Conservation (phyloP, 2,888 invertebrate species). For the Sarcophaga caerulescens region DNA sequence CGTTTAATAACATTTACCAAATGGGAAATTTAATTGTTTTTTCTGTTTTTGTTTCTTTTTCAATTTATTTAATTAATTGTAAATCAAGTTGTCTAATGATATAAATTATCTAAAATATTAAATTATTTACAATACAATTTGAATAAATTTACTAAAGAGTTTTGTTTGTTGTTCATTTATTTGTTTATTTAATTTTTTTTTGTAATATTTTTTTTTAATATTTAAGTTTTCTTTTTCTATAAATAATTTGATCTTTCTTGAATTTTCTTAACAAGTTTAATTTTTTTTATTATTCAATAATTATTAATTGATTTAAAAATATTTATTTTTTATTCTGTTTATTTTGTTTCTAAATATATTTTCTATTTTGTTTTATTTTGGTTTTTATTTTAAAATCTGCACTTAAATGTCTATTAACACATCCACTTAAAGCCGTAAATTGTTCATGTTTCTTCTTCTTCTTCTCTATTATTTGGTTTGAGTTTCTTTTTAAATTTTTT, state of each 20-base stretch:
- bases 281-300: conserved; percentile 9
- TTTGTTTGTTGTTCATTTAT: conserved; percentile 9
- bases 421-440: conserved; percentile 67
- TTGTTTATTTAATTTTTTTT: not conserved
- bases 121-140: conserved; percentile 28
- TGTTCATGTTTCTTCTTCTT: conserved; percentile 32
- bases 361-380: not conserved
- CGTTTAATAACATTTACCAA: conserved; percentile 21
- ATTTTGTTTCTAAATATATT: conserved; percentile 2
- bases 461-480: conserved; percentile 17
- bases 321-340: conserved; percentile 3
- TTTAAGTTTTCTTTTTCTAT: conserved; percentile 37
- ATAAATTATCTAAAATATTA: conserved; percentile 50
- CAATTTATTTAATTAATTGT: conserved; percentile 1
- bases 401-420: conserved; percentile 66
- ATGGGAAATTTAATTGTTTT: conserved; percentile 28
- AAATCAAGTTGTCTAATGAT: conserved; percentile 56
- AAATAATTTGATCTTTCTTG: conserved; percentile 69
- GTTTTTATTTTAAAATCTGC: conserved; percentile 28
- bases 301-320: conserved; percentile 33
- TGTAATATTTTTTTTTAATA: not conserved
- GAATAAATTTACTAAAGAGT: conserved; percentile 39
- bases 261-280: conserved; percentile 64
- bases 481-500: conserved; percentile 23
- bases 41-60: not conserved